These are phyloP conservation scores for Lepidurus apus DNA, from an alignment of 1,140 invertebrate genomes.

Conservation along the genomic window DNA sequence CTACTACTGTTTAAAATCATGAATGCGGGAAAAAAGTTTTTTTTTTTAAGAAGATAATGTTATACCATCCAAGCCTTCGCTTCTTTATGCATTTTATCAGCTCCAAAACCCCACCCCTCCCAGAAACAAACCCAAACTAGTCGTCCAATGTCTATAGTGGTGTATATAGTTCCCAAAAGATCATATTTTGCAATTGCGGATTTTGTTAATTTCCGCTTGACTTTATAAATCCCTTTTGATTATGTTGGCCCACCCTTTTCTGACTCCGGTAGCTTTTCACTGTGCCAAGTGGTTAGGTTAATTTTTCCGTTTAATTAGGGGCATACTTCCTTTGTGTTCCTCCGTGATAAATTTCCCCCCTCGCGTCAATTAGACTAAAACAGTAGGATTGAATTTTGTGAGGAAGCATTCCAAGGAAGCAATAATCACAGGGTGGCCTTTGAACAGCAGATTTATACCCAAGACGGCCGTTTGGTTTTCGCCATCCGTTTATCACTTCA, in stretches of 20 bases:
- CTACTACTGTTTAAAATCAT: neutral
- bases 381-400: neutral
- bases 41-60: neutral
- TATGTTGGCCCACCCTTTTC: neutral
- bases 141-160: conserved; percentile 18
- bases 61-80: conserved; percentile 14
- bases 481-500: neutral
- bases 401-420: conserved; percentile 17
- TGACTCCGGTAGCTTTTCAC: neutral
- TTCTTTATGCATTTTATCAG: conserved; percentile 22
- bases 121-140: neutral
- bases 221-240: neutral
- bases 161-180: conserved; percentile 4
- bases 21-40: neutral
- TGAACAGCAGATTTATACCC: neutral
- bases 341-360: neutral
- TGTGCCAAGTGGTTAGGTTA: neutral
- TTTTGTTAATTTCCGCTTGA: neutral
- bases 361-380: neutral
- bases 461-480: neutral
- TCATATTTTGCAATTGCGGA: neutral
- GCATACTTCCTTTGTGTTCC: neutral
- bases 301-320: neutral
- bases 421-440: conserved; percentile 14
- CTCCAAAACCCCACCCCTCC: neutral